Percentiles rank a stretch among this genome's conserved stretches.
Evolutionary conservation across 1,140 invertebrate species (phyloP).

Genomic region (Lordiphosa stackelbergi): DNA sequence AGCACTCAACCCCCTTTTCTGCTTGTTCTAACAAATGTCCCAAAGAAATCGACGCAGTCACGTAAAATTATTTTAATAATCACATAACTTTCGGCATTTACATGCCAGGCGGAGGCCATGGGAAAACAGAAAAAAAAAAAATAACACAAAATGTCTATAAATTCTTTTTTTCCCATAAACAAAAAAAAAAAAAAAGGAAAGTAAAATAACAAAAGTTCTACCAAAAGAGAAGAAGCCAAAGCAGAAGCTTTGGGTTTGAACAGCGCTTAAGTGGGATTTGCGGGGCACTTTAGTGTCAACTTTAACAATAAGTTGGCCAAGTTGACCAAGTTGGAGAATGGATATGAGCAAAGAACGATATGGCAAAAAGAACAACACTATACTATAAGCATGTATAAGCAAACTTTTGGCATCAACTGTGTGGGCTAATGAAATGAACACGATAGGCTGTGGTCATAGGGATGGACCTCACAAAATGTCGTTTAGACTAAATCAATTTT

Average conservation of each 20-base stretch:
- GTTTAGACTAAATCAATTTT: too few species aligned
- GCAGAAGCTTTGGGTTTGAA: constrained; percentile 33
- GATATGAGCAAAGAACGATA: constrained; percentile 13
- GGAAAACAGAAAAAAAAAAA: constrained; percentile 29
- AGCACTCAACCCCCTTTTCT: constrained; percentile 9
- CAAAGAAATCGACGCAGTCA: constrained; percentile 72
- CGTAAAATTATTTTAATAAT: constrained; percentile 76
- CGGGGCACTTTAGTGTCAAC: constrained; percentile 69
- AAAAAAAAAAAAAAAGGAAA: not conserved
- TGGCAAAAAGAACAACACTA: constrained; percentile 10
- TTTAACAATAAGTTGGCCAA: constrained; percentile 67
- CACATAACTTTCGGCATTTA: constrained; percentile 75
- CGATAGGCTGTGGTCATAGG: too few species aligned
- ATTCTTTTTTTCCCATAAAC: too few species aligned
- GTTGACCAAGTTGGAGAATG: constrained; percentile 13
- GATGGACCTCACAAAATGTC: too few species aligned
- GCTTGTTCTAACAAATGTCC: constrained; percentile 38
- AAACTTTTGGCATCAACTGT: constrained; percentile 56
- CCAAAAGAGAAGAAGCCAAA: constrained; percentile 30
- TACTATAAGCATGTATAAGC: constrained; percentile 16
- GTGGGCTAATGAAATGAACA: constrained; percentile 59
- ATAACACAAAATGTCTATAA: constrained; percentile 53
- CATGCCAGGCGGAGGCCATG: constrained; percentile 55
- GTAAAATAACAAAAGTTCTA: constrained; percentile 13
- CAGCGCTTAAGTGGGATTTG: constrained; percentile 72